Conservation (phyloP, 2,797 vertebrate species). For the Cuculus canorus region DNA sequence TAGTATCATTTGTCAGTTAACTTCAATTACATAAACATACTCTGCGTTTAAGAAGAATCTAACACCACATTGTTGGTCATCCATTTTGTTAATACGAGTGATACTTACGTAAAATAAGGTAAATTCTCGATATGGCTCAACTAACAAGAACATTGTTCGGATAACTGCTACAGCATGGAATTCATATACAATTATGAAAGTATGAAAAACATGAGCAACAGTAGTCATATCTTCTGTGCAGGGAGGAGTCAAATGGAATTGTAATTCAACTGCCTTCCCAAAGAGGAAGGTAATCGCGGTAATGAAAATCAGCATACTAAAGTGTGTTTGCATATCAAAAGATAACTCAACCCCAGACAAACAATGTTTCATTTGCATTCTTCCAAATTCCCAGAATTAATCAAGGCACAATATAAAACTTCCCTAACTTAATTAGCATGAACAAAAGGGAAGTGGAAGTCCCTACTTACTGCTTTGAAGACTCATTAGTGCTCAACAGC, state of each 20-base stretch:
- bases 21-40: not conserved
- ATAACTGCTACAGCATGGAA: not conserved
- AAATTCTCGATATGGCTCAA: not conserved
- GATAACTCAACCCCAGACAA: constrained; percentile 32
- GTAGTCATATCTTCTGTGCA: not conserved
- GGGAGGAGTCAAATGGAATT: not conserved
- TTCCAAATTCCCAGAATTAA: constrained; percentile 44
- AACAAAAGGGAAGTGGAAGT: constrained; percentile 49
- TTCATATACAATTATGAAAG: not conserved
- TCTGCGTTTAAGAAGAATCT: not conserved
- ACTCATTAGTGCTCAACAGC: constrained; percentile 19
- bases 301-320: constrained; percentile 12
- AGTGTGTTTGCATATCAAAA: constrained; percentile 39
- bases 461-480: constrained; percentile 24
- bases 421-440: constrained; percentile 49
- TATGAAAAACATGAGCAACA: not conserved
- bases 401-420: constrained; percentile 28
- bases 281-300: not conserved
- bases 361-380: constrained; percentile 33
- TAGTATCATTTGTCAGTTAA: not conserved
- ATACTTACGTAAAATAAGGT: not conserved
- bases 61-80: fast-evolving
- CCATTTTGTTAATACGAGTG: not conserved
- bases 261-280: not conserved
- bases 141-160: not conserved